Percentiles rank a stretch among this genome's conserved stretches.
phyloP scores from a whole-genome alignment of 2,797 vertebrate species.

The Macrochelys suwanniensis region DNA sequence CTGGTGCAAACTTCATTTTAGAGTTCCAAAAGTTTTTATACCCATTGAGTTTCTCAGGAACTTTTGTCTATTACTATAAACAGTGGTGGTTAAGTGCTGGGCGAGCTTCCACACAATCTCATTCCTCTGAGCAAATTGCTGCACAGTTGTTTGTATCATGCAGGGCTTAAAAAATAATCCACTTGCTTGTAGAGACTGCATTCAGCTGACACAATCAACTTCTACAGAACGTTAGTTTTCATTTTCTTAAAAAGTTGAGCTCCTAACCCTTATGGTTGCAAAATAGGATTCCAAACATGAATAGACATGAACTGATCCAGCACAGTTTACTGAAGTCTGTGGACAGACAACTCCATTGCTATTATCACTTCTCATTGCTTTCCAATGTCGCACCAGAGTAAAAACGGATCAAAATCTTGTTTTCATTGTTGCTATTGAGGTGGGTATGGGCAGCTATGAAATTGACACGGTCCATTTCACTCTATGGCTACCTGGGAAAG shows the following conservation, averaged over 20 bases:
- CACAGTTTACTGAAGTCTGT: neutral
- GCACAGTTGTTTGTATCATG: neutral
- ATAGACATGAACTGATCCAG: neutral
- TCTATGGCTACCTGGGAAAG: neutral
- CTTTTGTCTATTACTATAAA: neutral
- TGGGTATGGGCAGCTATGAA: neutral
- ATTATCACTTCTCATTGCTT: neutral
- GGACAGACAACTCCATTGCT: neutral
- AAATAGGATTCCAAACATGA: neutral
- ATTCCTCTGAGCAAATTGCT: neutral
- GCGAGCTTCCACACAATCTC: neutral
- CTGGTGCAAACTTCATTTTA: neutral
- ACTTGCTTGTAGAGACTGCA: neutral
- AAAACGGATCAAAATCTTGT: neutral
- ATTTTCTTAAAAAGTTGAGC: neutral
- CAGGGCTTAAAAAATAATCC: neutral
- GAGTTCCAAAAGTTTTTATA: neutral
- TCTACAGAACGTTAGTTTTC: neutral
- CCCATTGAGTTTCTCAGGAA: neutral
- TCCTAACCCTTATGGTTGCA: neutral
- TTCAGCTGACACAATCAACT: neutral
- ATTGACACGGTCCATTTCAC: neutral
- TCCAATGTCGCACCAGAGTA: neutral
- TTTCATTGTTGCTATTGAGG: neutral
- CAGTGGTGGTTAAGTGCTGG: neutral